Evolutionary conservation across 2,888 invertebrate genomes (phyloP), one percentile per base, ranked within the genome.

Genomic region (Acrobasis repandana): DNA sequence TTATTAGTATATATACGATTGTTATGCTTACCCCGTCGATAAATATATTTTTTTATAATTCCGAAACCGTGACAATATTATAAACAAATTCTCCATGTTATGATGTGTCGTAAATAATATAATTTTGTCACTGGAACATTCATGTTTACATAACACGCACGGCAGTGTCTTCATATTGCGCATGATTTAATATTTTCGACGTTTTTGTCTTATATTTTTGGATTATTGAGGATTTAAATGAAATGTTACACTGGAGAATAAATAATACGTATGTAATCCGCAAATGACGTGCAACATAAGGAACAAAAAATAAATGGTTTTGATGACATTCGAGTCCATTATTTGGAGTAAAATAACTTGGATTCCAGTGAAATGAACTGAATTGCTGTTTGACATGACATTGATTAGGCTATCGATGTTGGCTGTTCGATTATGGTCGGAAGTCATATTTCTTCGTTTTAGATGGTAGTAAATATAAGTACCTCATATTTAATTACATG

Each of bases 1-100:
- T 90, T 90, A 90, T 90, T 85, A 73, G 77, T 83, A 82, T 86
- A 84, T 85, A 86, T 88, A 86, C 82, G 87, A 88, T 88, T 90
- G 89, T 90, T 88, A 76, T 85, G 79, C 73, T 82, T 80, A 81
- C 75, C 69, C 67, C 65, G 59, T 61, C 64, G 67, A 83, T 88
- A 90, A 88, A 87, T 88, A 79, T 79, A 75, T 72, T 72, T 79
- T 79, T 85, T 86, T 82, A 80, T 81, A 82, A 82, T 82, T 74
- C 77, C 73, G 70, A 43, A 65, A 74, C 56, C 75, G 76, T 80
- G 83, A 83, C 79, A 75, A 77, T 84, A 79, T 77, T 82, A 80
- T 83, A 88, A 86, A 86, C 83, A 86, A 78, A 69, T 77, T 79
- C 73, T 73, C 63, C 67, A 65, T 69, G 64, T 75, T 74, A 69